Conservation (phyloP, 2,888 invertebrate genomes). For the Volucella inflata region DNA sequence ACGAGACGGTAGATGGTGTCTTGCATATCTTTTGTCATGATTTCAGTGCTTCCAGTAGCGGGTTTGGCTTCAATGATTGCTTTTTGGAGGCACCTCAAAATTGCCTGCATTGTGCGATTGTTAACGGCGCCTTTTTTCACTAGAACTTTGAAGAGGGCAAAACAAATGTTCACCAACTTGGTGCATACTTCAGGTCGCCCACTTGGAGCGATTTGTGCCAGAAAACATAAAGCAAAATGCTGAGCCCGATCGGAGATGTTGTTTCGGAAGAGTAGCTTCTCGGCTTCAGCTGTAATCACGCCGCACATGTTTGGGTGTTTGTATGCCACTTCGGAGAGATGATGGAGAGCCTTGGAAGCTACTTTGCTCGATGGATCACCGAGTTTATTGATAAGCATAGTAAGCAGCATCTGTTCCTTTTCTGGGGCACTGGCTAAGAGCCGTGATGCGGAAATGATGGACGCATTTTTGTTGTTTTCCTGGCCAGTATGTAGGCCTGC, state of each 20-base stretch:
- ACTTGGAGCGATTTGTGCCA: slow-evolving; percentile 91
- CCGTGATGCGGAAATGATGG: slow-evolving; percentile 80
- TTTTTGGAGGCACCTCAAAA: slow-evolving; percentile 92
- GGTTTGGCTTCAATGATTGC: slow-evolving; percentile 84
- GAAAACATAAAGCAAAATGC: slow-evolving; percentile 96
- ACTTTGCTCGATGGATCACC: slow-evolving; percentile 94
- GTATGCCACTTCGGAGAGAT: slow-evolving; percentile 91
- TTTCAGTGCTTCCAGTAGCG: slow-evolving; percentile 79
- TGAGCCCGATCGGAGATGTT: slow-evolving; percentile 94
- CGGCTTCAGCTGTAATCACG: slow-evolving; percentile 93
- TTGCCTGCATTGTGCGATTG: slow-evolving; percentile 92
- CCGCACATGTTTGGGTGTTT: slow-evolving; percentile 96
- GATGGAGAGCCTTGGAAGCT: slow-evolving; percentile 94
- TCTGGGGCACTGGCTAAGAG: slow-evolving; percentile 82
- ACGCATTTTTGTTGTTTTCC: slow-evolving; percentile 81
- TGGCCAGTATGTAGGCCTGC: slow-evolving; percentile 82
- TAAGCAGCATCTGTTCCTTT: slow-evolving; percentile 86
- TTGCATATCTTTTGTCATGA: slow-evolving; percentile 83
- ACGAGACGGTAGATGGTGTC: slow-evolving; percentile 92
- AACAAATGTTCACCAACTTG: slow-evolving; percentile 94
- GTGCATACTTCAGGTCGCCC: slow-evolving; percentile 91
- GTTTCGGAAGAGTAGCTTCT: slow-evolving; percentile 93
- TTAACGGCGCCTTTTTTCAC: slow-evolving; percentile 92
- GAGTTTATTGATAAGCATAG: slow-evolving; percentile 95
- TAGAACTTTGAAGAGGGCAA: slow-evolving; percentile 96